Base-by-base conservation (phyloP, 1,140 invertebrate species). In the Papilio xuthus region DNA sequence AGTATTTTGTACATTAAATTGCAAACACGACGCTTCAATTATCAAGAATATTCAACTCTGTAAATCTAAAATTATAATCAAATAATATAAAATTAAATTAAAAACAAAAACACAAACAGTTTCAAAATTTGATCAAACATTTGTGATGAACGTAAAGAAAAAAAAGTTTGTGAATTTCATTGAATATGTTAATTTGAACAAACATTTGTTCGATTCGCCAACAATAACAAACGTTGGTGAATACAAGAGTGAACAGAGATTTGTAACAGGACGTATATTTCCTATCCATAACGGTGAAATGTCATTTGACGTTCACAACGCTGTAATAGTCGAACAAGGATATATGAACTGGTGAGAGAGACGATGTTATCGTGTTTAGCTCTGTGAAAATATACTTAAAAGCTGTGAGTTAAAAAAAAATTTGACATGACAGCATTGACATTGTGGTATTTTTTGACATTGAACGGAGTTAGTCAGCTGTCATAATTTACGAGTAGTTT, bases 1-100 rank as follows among this genome's bases (percentile, higher is more conserved):
- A 78, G 78, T 81, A 78, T 32, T 42, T n/a, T 42, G 44, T 20
- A 77, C 7, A 28, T 56, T 42, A 9, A 44, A 77, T 77, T 26
- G 7, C 7, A 20, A n/a, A 53, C 20, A 53, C 50, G 50, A 9
- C 41, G 41, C n/a, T 9, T 44, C 9, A 13, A 13, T 7, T 44
- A 44, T 44, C 42, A 44, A 44, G 13, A 44, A 12, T 44, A 44
- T 44, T 44, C 12, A 44, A 44, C 9, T 9, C 9, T 9, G 41
- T 41, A 4, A 4, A 41, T 4, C 47, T 18, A 50, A 0, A 50
- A 13, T 4, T 4, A 6, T 4, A 15, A 13, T 47, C 18, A 15
- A 50, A 50, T 50, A 18, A 47, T n/a, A n/a, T n/a, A n/a, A n/a
- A n/a, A 44, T 10, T 1, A 12, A 13, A 10, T 0, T 10, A 44